Base-by-base conservation (phyloP, 2,113 vertebrate genomes). In the Pituophis catenifer region DNA sequence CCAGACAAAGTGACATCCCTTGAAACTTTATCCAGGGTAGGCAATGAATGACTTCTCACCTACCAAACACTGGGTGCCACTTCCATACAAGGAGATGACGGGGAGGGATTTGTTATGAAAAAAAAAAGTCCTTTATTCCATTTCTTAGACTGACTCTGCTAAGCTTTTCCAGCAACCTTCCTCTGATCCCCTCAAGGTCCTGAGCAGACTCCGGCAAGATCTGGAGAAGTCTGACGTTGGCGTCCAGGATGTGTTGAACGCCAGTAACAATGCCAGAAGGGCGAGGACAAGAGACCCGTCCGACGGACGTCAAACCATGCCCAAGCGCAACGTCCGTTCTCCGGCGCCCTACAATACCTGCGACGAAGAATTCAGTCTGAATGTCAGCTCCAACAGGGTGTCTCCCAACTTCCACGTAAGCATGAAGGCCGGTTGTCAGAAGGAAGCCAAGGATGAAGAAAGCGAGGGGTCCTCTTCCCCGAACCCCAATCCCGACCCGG, bases 131-230 rank as follows among this genome's bases (percentile, higher is more conserved):
- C 93, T 95, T 91, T 92, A 9, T 65, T 92, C 94, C 89, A 70
- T 75, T 93, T 23, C 44, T 91, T 65, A 94, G 54, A 92, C 91
- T 38, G 58, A 90, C 94, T 89, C 50, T 33, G 88, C 89, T 92
- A 93, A 93, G 53, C 38, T 94, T 93, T 97, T 96, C 88, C 94
- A 97, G 95, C 95, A 96, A 24, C 50, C 48, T 17, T 91, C 97
- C 86, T 92, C 59, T 21, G 91, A 97, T 94, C 96, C 94, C 86
- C 55, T 97, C 89, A 92, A 96, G 89, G 94, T 96, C 92, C 95
- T 96, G 21, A 97, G 93, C 89, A 97, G 95, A 94, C 96, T 97
- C 95, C 94, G 96, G 57, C 96, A 91, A 94, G 94, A 97, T 55
- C 91, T 96, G 91, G 93, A 97, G 86, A 96, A 90, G 5, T 96